Evolutionary conservation across 2,888 invertebrate genomes (phyloP), one percentile per base, ranked within the genome.

Genomic region (Diabrotica balteata): DNA sequence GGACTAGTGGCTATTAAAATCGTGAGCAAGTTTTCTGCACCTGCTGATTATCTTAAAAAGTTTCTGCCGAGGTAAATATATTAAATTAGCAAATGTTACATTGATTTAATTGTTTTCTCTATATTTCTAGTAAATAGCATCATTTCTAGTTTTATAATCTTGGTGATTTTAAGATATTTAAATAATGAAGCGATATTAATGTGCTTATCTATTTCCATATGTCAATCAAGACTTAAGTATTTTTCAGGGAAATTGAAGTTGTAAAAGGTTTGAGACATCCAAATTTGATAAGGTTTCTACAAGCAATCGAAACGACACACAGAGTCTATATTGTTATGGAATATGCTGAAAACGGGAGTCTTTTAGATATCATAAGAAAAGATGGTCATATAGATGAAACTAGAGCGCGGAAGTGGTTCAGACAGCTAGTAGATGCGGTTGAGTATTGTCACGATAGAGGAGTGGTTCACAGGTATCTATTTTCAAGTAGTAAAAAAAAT

Each of bases 241-340:
- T 32, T 32, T 32, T 32, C 8, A 63, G 63, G 17, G 94, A 94
- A 86, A 92, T 94, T 71, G 91, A 93, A 83, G 92, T 93, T 17
- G 93, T 94, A 0, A 93, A 92, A 83, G 91, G 92, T 22, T 83
- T 94, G 67, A 90, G 90, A 78, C 94, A 94, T 86, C 89, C 90
- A 63, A 92, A 93, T 83, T 85, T 94, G 59, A 93, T 94, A 79
- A 86, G 91, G 72, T 94, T 93, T 81, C 87, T 92, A 75, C 93
- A 94, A 84, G 93, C 93, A 49, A 93, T 94, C 69, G 94, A 94
- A 86, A 93, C 93, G 0, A 93, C 93, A 59, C 93, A 93, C 80
- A 92, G 93, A 78, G 92, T 94, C 5, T 94, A 94, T 79, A 90
- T 94, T 73, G 90, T 94, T 47, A 94, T 94, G 94, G 93, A 94